phyloP scores from a whole-genome alignment of 2,888 invertebrate species.

The Hololepta plana region DNA sequence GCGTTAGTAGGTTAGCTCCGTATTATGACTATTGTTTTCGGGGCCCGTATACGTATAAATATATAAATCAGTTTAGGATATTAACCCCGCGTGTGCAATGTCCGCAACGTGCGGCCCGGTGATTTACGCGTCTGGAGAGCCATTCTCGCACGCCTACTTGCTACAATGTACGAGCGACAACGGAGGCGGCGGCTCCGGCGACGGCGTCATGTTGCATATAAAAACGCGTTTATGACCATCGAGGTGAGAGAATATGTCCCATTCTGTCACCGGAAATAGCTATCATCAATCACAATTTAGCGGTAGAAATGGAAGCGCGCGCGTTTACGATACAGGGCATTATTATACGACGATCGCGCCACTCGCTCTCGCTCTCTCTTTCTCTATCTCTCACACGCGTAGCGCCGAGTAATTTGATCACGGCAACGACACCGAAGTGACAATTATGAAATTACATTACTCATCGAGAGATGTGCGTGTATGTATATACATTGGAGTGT shows the following conservation, averaged over 20 bases:
- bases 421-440: slow-evolving; percentile 23
- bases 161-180: no score
- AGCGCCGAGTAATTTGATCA: slow-evolving; percentile 21
- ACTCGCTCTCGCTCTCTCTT: no score
- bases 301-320: slow-evolving; percentile 9
- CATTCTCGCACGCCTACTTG: slow-evolving; percentile 24
- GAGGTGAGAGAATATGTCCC: slow-evolving; percentile 24
- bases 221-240: slow-evolving; percentile 25
- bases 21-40: no score
- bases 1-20: no score
- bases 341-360: slow-evolving; percentile 17
- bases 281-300: slow-evolving; percentile 26
- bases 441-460: slow-evolving; percentile 28
- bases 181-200: no score
- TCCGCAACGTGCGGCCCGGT: slow-evolving; percentile 11
- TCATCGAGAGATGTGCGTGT: slow-evolving; percentile 26
- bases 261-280: slow-evolving; percentile 24
- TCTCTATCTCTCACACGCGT: no score
- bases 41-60: slow-evolving; percentile 2
- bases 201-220: slow-evolving; percentile 23
- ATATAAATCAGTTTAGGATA: slow-evolving; percentile 25
- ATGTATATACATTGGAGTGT: no score
- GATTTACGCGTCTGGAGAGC: slow-evolving; percentile 27
- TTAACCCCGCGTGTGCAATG: slow-evolving; percentile 27
- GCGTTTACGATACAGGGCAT: no score